Conservation (phyloP, 2,113 vertebrate genomes). For the Spheniscus mendiculus region DNA sequence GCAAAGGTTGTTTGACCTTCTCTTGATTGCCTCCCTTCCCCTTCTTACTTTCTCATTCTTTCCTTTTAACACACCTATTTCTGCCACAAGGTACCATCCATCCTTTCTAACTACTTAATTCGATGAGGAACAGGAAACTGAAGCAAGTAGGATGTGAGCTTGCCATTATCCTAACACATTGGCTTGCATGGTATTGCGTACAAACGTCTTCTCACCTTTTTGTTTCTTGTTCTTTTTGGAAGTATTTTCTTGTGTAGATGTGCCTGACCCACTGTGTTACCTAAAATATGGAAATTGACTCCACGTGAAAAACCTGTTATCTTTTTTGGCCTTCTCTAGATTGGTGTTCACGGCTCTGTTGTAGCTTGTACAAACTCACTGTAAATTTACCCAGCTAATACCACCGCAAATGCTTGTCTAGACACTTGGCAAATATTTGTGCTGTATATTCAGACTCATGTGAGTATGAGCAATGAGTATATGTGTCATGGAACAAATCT, state of each 20-base stretch:
- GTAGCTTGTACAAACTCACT: neutral
- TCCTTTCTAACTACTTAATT: neutral
- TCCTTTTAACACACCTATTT: neutral
- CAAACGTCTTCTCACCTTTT: neutral
- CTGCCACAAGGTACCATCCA: neutral
- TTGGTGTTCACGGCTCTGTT: neutral
- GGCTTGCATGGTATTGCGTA: neutral
- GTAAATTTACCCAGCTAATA: neutral
- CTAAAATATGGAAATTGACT: neutral
- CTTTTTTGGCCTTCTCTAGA: neutral
- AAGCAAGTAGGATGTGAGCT: neutral
- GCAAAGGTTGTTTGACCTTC: neutral
- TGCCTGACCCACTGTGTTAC: neutral
- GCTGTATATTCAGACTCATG: neutral
- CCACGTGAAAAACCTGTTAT: neutral
- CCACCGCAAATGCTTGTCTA: neutral
- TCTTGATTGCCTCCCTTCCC: neutral
- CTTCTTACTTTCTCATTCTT: neutral
- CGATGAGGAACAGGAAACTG: neutral
- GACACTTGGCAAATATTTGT: neutral
- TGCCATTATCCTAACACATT: neutral
- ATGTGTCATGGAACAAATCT: neutral
- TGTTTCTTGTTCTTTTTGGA: neutral
- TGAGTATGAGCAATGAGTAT: rapidly evolving
- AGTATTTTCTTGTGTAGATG: neutral